phyloP scores from a whole-genome alignment of 2,797 vertebrate genomes.

The Eremophila alpestris region DNA sequence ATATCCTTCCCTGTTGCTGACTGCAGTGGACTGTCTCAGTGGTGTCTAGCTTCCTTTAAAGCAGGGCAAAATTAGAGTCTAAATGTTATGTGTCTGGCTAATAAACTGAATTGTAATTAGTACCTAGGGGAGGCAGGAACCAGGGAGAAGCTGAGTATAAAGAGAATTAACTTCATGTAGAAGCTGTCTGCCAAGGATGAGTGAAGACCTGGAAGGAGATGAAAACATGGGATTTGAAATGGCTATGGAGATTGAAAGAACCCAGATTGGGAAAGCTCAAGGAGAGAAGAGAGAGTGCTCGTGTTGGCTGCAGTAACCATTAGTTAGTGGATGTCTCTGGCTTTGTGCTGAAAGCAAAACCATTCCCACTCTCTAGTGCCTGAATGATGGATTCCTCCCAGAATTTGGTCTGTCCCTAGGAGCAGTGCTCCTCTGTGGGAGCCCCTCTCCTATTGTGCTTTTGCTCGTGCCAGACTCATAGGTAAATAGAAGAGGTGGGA shows the following conservation, averaged over 20 bases:
- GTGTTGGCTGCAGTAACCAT: background rate
- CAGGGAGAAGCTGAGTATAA: background rate
- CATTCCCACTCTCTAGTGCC: background rate
- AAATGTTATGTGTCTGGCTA: background rate
- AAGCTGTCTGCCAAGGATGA: background rate
- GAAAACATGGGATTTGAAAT: background rate
- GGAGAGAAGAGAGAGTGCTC: background rate
- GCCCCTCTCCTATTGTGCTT: background rate
- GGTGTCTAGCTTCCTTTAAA: background rate
- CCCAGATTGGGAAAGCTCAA: background rate
- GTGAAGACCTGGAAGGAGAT: background rate
- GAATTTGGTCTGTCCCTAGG: background rate
- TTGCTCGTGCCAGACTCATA: background rate
- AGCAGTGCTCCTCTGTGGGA: background rate
- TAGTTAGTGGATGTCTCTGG: background rate
- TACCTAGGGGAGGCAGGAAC: background rate
- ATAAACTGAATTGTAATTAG: constrained; percentile 39
- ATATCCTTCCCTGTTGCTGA: background rate
- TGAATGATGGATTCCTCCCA: background rate
- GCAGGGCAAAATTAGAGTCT: background rate
- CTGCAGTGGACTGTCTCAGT: background rate
- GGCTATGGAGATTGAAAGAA: background rate
- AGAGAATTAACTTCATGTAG: background rate
- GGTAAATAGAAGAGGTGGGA: background rate
- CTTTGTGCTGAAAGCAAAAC: background rate